These are phyloP conservation scores for Enteromius argenteus DNA, from an alignment of 2,797 vertebrate genomes.

Conservation along the genomic window DNA sequence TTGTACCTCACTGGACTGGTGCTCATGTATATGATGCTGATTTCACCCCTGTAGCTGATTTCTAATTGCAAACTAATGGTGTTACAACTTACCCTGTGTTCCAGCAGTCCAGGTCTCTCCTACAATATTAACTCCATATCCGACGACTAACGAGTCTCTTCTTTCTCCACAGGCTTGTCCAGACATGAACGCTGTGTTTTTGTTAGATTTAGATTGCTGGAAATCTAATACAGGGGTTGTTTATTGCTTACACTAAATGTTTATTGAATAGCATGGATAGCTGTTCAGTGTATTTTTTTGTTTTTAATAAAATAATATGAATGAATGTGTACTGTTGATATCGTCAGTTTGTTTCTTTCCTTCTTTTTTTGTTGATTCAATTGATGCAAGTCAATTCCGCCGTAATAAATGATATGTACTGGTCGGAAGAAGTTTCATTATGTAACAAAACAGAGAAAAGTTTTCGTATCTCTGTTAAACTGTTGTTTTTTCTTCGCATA, in stretches of 20 bases:
- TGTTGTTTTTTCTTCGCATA: too few species aligned
- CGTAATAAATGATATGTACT: neutral
- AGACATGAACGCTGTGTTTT: neutral
- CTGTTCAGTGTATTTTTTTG: neutral
- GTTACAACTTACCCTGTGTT: neutral
- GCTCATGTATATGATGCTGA: neutral
- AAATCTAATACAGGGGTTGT: constrained; percentile 23
- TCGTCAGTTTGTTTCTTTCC: neutral
- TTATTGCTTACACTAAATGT: constrained; percentile 18
- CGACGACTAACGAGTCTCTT: constrained; percentile 24
- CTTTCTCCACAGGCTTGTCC: constrained; percentile 21
- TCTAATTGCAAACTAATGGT: constrained; percentile 18
- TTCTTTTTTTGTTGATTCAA: neutral
- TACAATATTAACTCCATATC: constrained; percentile 1
- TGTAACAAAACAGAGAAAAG: neutral
- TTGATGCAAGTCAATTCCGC: neutral
- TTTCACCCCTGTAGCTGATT: constrained; percentile 16
- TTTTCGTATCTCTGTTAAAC: neutral
- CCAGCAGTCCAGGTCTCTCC: neutral
- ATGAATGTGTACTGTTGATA: neutral
- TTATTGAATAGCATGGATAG: neutral
- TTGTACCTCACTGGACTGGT: neutral
- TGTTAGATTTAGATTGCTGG: neutral
- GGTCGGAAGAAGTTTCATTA: neutral
- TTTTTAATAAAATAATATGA: neutral